phyloP scores from a whole-genome alignment of 2,113 vertebrate species.

The Solea solea region DNA sequence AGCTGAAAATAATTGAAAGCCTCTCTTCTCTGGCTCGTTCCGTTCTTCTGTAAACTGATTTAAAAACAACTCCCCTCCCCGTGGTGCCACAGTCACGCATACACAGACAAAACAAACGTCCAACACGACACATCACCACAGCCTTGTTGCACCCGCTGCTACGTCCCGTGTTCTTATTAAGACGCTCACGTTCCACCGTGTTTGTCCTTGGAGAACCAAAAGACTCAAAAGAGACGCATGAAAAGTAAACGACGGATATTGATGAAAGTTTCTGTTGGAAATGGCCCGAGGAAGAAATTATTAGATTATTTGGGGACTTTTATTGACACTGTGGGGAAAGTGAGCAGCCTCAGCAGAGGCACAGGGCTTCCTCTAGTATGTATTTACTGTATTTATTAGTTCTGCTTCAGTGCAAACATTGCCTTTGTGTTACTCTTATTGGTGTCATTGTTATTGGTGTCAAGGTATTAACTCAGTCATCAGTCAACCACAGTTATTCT shows the following conservation, averaged over 20 bases:
- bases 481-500: too few species aligned
- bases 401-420: background rate
- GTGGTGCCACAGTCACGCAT: background rate
- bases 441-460: background rate
- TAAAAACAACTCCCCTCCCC: slow-evolving; percentile 18
- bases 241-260: too few species aligned
- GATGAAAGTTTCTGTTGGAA: too few species aligned
- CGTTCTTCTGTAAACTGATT: slow-evolving; percentile 2
- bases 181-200: too few species aligned
- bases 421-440: background rate
- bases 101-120: slow-evolving; percentile 14
- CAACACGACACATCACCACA: background rate
- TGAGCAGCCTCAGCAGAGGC: too few species aligned
- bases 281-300: too few species aligned
- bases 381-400: background rate
- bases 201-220: too few species aligned
- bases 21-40: slow-evolving; percentile 7
- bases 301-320: too few species aligned
- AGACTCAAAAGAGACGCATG: too few species aligned
- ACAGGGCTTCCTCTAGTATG: too few species aligned
- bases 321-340: too few species aligned
- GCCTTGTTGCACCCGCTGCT: background rate
- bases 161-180: too few species aligned
- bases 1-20: slow-evolving; percentile 19
- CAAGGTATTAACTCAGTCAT: background rate